Conservation (phyloP, 2,888 invertebrate species). For the Cephalotes varians region DNA sequence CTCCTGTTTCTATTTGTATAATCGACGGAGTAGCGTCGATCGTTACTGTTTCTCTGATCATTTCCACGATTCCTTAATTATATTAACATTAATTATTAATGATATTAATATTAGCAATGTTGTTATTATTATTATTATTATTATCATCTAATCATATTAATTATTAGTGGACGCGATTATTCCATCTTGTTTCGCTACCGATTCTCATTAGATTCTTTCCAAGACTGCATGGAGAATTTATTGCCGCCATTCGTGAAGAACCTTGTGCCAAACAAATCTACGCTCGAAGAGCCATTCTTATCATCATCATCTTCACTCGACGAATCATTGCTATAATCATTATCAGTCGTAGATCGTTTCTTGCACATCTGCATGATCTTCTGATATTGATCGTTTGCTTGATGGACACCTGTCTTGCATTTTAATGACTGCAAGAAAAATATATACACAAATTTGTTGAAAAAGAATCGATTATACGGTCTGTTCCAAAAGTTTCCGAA, state of each 20-base stretch:
- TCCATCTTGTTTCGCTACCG: slow-evolving; percentile 40
- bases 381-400: slow-evolving; percentile 88
- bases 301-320: slow-evolving; percentile 74
- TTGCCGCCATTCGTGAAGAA: slow-evolving; percentile 68
- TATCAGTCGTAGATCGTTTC: slow-evolving; percentile 75
- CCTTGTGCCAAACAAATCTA: slow-evolving; percentile 77
- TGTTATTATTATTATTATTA: neutral
- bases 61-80: slow-evolving; percentile 9
- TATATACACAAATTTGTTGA: neutral
- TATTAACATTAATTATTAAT: neutral
- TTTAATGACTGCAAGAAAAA: slow-evolving; percentile 87
- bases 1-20: slow-evolving; percentile 44
- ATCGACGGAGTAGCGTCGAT: slow-evolving; percentile 35
- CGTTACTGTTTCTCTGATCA: slow-evolving; percentile 1
- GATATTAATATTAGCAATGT: too few relatives aligned
- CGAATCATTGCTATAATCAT: slow-evolving; percentile 82
- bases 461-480: too few relatives aligned
- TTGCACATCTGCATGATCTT: slow-evolving; percentile 88
- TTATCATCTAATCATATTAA: neutral
- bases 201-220: slow-evolving; percentile 46
- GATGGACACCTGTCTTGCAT: slow-evolving; percentile 88
- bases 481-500: too few relatives aligned
- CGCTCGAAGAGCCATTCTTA: slow-evolving; percentile 73
- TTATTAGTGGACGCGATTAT: neutral
- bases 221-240: slow-evolving; percentile 34